Evolutionary conservation across 2,113 vertebrate species (phyloP).

Genomic region (Thryonomys swinderianus): DNA sequence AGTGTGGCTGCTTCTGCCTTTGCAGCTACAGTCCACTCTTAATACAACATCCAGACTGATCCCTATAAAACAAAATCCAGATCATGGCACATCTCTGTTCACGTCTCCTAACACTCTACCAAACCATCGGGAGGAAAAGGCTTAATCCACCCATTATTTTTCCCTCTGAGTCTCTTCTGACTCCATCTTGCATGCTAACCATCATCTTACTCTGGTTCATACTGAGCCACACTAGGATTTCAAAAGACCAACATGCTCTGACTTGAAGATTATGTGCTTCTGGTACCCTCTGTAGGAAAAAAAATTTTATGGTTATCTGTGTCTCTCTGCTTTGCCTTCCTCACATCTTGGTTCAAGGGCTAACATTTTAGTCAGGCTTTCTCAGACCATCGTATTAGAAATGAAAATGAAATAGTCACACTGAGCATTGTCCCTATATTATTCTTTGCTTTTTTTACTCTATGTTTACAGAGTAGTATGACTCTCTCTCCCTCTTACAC

Average conservation of each 20-base stretch:
- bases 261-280: neutral
- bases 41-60: neutral
- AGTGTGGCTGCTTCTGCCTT: neutral
- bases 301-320: neutral
- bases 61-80: neutral
- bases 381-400: neutral
- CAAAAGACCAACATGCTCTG: neutral
- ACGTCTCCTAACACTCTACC: neutral
- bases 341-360: neutral
- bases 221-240: neutral
- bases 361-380: neutral
- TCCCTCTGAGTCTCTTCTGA: neutral
- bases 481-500: neutral
- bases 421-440: fast-evolving
- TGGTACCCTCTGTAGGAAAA: too few relatives aligned
- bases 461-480: neutral
- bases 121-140: neutral
- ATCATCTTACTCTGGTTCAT: neutral
- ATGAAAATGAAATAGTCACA: neutral
- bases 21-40: too few relatives aligned
- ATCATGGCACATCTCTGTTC: neutral
- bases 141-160: neutral
- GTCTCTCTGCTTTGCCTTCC: neutral
- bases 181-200: neutral
- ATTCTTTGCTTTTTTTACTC: neutral